Evolutionary conservation across 2,888 invertebrate species (phyloP).

Genomic region (Alloscopus bannaensis): DNA sequence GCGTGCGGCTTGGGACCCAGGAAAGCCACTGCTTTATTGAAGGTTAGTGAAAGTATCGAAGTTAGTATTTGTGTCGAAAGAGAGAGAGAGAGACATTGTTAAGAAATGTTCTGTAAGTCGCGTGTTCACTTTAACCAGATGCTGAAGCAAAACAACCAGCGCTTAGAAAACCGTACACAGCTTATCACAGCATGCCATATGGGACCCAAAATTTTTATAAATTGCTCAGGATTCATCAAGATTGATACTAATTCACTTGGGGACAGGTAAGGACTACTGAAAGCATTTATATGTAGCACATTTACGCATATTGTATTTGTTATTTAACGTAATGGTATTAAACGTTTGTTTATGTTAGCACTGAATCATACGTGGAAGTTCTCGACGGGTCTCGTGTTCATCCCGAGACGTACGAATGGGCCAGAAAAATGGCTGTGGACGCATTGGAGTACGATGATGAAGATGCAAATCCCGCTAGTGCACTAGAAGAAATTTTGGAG

Average conservation of each 20-base stretch:
- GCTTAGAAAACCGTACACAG: slow-evolving; percentile 95
- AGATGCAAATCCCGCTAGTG: slow-evolving; percentile 83
- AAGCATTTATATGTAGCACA: slow-evolving; percentile 1
- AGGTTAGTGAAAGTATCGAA: slow-evolving; percentile 76
- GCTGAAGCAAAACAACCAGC: slow-evolving; percentile 92
- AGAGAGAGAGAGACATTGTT: no score
- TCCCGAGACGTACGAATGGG: slow-evolving; percentile 99
- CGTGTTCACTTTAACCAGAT: slow-evolving; percentile 76
- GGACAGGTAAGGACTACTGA: slow-evolving; percentile 81
- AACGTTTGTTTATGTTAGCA: slow-evolving; percentile 77
- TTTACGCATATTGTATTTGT: background rate
- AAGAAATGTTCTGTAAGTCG: background rate
- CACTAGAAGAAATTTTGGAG: slow-evolving; percentile 97
- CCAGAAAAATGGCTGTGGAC: slow-evolving; percentile 99
- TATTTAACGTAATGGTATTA: no score
- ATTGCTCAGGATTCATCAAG: slow-evolving; percentile 99
- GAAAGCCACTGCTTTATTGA: slow-evolving; percentile 91
- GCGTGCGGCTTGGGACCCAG: slow-evolving; percentile 97
- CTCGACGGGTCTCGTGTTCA: slow-evolving; percentile 98
- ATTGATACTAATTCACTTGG: slow-evolving; percentile 97
- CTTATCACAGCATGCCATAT: slow-evolving; percentile 96
- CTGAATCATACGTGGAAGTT: slow-evolving; percentile 96
- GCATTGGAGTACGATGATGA: slow-evolving; percentile 99
- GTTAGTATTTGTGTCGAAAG: no score
- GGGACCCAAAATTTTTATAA: slow-evolving; percentile 99